Conservation (phyloP, 2,888 invertebrate genomes). For the Drosophila kanekoi region DNA sequence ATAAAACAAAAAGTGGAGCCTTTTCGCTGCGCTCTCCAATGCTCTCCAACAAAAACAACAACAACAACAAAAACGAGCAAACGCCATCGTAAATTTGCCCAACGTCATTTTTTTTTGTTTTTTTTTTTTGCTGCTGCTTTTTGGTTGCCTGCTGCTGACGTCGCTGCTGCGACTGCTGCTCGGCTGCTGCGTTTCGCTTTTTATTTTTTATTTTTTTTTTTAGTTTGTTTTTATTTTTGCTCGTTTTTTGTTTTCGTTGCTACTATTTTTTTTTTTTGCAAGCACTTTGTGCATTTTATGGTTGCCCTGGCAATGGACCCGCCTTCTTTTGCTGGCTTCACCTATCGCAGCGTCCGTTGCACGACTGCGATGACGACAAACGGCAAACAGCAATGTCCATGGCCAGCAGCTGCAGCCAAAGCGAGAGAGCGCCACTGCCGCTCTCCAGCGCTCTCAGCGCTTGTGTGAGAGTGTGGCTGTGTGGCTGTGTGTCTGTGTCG, state of each 20-base stretch:
- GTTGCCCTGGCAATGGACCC: slow-evolving; percentile 83
- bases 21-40: slow-evolving; percentile 22
- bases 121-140: slow-evolving; percentile 9
- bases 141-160: slow-evolving; percentile 33
- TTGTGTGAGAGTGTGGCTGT: slow-evolving; percentile 5
- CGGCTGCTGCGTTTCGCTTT: slow-evolving; percentile 25
- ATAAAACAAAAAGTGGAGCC: slow-evolving; percentile 14
- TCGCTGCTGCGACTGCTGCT: slow-evolving; percentile 25
- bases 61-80: slow-evolving; percentile 14
- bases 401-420: slow-evolving; percentile 35
- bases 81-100: slow-evolving; percentile 59
- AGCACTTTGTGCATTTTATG: slow-evolving; percentile 66
- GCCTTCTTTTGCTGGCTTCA: slow-evolving; percentile 80
- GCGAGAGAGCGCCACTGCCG: slow-evolving; percentile 34
- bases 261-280: slow-evolving; percentile 30
- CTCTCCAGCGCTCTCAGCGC: slow-evolving; percentile 16
- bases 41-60: slow-evolving; percentile 12
- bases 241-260: slow-evolving; percentile 24
- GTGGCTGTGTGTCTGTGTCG: slow-evolving; percentile 12
- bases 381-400: slow-evolving; percentile 36
- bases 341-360: slow-evolving; percentile 78
- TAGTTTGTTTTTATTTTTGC: slow-evolving; percentile 17
- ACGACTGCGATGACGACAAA: slow-evolving; percentile 55
- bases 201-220: slow-evolving; percentile 13
- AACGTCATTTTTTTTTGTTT: slow-evolving; percentile 50